Conservation (phyloP, 2,113 vertebrate genomes). For the Brachirus orientalis region DNA sequence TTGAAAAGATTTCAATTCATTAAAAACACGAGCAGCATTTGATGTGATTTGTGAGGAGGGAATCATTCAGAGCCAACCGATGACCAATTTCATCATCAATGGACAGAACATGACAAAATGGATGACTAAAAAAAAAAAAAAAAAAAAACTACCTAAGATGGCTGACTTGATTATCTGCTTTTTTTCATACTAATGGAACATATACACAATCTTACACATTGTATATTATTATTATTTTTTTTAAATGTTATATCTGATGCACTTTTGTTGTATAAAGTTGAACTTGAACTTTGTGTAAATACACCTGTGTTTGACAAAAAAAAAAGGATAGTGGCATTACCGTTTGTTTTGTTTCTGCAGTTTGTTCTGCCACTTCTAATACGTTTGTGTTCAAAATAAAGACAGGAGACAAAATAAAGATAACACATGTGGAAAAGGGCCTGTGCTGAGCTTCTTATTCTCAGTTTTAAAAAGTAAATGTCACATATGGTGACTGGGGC, state of each 20-base stretch:
- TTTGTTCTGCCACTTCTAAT: background rate
- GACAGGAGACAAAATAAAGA: background rate
- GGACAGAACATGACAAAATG: background rate
- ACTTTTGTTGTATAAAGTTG: constrained; percentile 72
- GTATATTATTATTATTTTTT: constrained; percentile 18
- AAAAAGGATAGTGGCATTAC: constrained; percentile 18
- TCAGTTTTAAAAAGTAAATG: too few species aligned
- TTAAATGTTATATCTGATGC: constrained; percentile 53
- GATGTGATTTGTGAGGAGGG: too few species aligned
- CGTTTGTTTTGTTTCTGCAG: too few species aligned
- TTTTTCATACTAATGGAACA: background rate
- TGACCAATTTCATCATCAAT: background rate
- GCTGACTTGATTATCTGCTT: constrained; percentile 24
- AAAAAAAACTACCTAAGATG: constrained; percentile 22
- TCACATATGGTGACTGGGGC: too few species aligned
- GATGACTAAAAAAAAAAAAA: background rate
- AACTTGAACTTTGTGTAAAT: constrained; percentile 78
- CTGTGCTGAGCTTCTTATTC: background rate
- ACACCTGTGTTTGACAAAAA: constrained; percentile 16
- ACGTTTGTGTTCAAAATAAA: background rate
- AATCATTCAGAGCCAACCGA: too few species aligned
- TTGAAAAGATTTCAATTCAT: too few species aligned
- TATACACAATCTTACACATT: constrained; percentile 45
- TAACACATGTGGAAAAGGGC: background rate
- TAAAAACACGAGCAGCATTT: too few species aligned